Conservation (phyloP, 1,140 invertebrate genomes). For the Atta texana region DNA sequence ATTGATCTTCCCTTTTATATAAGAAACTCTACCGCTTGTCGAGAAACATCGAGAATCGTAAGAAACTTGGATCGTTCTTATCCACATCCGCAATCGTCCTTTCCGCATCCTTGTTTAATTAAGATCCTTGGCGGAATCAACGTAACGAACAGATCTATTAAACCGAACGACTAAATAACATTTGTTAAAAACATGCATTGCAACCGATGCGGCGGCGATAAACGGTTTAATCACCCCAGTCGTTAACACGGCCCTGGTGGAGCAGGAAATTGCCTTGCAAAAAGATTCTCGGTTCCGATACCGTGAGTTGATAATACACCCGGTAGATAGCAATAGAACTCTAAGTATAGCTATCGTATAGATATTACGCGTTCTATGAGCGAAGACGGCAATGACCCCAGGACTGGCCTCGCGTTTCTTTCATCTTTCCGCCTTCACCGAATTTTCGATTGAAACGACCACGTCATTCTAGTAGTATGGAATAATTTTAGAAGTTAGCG, state of each 20-base stretch:
- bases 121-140: slow-evolving; percentile 29
- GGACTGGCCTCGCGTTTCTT: slow-evolving; percentile 83
- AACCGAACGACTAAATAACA: slow-evolving; percentile 35
- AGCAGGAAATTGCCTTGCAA: slow-evolving; percentile 18
- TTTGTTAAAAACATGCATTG: slow-evolving; percentile 44
- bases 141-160: slow-evolving; percentile 40
- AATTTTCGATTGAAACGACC: slow-evolving; percentile 70
- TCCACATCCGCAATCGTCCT: slow-evolving; percentile 20
- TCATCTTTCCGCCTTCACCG: slow-evolving; percentile 77
- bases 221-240: slow-evolving; percentile 28
- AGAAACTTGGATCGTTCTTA: slow-evolving; percentile 36
- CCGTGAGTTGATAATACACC: slow-evolving; percentile 61
- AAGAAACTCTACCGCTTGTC: slow-evolving; percentile 24
- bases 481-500: slow-evolving; percentile 21
- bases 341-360: slow-evolving; percentile 72
- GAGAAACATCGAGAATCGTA: not conserved
- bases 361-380: slow-evolving; percentile 66
- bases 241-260: slow-evolving; percentile 39
- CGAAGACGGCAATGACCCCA: slow-evolving; percentile 83
- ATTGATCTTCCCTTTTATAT: slow-evolving; percentile 10
- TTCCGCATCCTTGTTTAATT: slow-evolving; percentile 39
- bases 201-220: slow-evolving; percentile 5
- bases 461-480: not conserved
- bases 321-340: slow-evolving; percentile 75
- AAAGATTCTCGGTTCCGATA: slow-evolving; percentile 37